Conservation (phyloP, 2,113 vertebrate genomes). For the Pomatorhinus ruficollis region DNA sequence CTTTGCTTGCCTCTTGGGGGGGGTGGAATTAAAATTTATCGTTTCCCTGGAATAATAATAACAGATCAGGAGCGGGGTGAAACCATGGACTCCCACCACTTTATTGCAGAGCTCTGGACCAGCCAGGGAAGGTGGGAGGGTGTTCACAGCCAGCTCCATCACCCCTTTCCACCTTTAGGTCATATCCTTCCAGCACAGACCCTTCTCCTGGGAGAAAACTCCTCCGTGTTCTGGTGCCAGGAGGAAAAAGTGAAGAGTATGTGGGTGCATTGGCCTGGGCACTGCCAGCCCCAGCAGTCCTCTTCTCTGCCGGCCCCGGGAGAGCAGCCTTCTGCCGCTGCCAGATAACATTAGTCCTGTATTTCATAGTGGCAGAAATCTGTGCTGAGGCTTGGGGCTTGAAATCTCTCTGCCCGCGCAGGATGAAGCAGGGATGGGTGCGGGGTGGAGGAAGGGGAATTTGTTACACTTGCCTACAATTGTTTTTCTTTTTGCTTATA, state of each 20-base stretch:
- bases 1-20: not conserved
- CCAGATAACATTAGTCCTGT: conserved; percentile 59
- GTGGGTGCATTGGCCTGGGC: not conserved
- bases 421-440: conserved; percentile 12
- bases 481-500: conserved; percentile 65
- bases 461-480: conserved; percentile 61
- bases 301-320: not conserved
- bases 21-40: not conserved
- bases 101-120: not conserved
- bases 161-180: not conserved
- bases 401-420: not conserved
- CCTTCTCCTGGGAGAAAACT: not conserved
- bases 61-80: not conserved
- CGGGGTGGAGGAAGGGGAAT: conserved; percentile 7
- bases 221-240: not conserved
- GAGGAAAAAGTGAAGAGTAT: not conserved
- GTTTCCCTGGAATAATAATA: conserved; percentile 23
- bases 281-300: conserved; percentile 11
- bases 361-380: conserved; percentile 59
- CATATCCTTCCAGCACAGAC: not conserved
- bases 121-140: not conserved
- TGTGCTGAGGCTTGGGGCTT: conserved; percentile 51
- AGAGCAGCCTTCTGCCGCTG: conserved; percentile 61
- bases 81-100: not conserved
- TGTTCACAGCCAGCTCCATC: not conserved